Evolutionary conservation across 2,797 vertebrate species (phyloP).

Genomic region (Loris lydekkerianus): DNA sequence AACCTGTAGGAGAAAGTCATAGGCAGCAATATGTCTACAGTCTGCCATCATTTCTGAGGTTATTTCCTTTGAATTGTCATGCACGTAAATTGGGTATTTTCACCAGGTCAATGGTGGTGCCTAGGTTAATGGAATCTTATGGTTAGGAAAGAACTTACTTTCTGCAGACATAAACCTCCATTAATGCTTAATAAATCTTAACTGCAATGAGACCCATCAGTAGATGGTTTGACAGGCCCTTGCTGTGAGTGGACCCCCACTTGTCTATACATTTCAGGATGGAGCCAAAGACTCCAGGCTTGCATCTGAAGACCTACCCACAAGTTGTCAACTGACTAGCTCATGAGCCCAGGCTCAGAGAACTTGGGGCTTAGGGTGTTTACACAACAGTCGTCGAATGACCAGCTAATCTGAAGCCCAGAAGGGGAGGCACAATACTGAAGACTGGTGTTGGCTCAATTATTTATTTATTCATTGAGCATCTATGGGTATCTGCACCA

Average conservation of each 20-base stretch:
- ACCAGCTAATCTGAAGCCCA: neutral
- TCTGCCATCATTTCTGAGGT: slow-evolving; percentile 2
- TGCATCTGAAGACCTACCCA: neutral
- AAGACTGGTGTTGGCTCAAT: neutral
- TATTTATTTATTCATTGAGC: neutral
- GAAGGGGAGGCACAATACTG: neutral
- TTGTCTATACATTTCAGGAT: neutral
- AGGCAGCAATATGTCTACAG: neutral
- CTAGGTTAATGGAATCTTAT: neutral
- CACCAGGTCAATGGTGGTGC: neutral
- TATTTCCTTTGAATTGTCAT: neutral
- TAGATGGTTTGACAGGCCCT: neutral
- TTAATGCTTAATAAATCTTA: neutral
- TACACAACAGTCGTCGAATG: neutral
- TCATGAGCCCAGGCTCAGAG: neutral
- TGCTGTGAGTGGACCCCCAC: neutral
- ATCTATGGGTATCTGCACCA: neutral
- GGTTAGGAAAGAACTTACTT: slow-evolving; percentile 10
- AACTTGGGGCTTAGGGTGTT: neutral
- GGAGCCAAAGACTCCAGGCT: neutral
- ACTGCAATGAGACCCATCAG: neutral
- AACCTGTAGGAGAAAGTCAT: slow-evolving; percentile 35
- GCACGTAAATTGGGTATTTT: neutral
- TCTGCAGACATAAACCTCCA: neutral
- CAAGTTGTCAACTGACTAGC: neutral